Conservation (phyloP, 2,888 invertebrate genomes). For the Lithophane leautieri region DNA sequence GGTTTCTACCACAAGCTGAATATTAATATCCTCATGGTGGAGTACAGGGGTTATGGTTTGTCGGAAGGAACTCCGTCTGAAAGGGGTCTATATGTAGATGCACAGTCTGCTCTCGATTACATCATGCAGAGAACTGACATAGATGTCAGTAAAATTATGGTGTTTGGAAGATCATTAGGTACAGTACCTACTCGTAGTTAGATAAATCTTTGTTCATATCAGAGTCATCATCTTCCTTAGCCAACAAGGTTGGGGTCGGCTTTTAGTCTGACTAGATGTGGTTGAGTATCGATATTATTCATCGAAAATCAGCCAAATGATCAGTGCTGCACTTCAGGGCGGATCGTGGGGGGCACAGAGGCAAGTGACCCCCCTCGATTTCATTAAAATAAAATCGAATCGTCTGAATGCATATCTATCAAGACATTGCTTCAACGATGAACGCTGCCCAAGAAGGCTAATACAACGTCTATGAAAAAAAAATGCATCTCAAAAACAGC, state of each 20-base stretch:
- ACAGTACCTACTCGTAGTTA: conserved; percentile 57
- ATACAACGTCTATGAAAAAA: too few species aligned
- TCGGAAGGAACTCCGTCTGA: conserved; percentile 97
- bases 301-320: not conserved
- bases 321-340: not conserved
- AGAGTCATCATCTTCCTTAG: not conserved
- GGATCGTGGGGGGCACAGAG: too few species aligned
- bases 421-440: too few species aligned
- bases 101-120: conserved; percentile 96
- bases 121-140: conserved; percentile 95
- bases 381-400: too few species aligned
- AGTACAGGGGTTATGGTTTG: conserved; percentile 98
- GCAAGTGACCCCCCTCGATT: too few species aligned
- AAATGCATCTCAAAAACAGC: too few species aligned
- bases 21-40: conserved; percentile 97
- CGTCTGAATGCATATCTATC: too few species aligned
- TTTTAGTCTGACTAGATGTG: not conserved
- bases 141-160: conserved; percentile 95
- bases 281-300: conserved; percentile 4
- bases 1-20: conserved; percentile 95
- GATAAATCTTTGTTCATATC: conserved; percentile 7
- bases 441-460: too few species aligned
- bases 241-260: not conserved
- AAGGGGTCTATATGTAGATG: conserved; percentile 96
- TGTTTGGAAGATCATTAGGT: conserved; percentile 97